phyloP scores from a whole-genome alignment of 2,797 vertebrate genomes.

The Ctenosaura bakeri region DNA sequence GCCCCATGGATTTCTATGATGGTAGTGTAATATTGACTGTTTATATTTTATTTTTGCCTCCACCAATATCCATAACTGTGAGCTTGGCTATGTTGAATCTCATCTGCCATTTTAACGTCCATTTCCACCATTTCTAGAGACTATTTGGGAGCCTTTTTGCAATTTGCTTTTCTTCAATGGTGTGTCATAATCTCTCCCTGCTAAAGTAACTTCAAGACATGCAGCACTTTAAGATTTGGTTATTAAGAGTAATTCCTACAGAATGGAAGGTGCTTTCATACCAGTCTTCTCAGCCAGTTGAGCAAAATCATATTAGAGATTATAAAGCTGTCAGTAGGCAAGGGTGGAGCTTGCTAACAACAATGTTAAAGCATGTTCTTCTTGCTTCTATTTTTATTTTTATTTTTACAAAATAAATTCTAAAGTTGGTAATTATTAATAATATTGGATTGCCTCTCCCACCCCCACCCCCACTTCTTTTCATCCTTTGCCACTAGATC shows the following conservation, averaged over 20 bases:
- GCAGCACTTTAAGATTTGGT: background rate
- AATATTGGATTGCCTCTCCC: constrained; percentile 56
- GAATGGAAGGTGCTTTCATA: background rate
- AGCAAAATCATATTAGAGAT: constrained; percentile 24
- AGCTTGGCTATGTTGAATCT: background rate
- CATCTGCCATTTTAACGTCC: background rate
- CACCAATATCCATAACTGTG: no score
- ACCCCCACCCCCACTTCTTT: constrained; percentile 39
- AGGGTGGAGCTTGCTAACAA: constrained; percentile 36
- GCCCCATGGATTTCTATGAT: no score
- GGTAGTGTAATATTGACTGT: no score
- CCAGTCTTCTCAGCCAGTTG: background rate
- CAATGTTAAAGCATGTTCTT: background rate
- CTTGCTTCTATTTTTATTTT: constrained; percentile 40
- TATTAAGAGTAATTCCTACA: background rate
- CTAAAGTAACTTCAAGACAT: background rate
- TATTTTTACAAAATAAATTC: constrained; percentile 14
- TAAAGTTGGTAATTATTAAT: constrained; percentile 60
- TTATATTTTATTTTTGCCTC: no score
- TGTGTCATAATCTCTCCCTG: background rate
- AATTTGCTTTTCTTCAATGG: background rate
- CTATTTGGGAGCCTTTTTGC: background rate
- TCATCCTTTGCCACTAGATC: constrained; percentile 71
- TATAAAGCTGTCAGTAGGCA: constrained; percentile 11
- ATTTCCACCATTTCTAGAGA: background rate